Conservation (phyloP, 1,140 invertebrate genomes). For the Nymphalis io region DNA sequence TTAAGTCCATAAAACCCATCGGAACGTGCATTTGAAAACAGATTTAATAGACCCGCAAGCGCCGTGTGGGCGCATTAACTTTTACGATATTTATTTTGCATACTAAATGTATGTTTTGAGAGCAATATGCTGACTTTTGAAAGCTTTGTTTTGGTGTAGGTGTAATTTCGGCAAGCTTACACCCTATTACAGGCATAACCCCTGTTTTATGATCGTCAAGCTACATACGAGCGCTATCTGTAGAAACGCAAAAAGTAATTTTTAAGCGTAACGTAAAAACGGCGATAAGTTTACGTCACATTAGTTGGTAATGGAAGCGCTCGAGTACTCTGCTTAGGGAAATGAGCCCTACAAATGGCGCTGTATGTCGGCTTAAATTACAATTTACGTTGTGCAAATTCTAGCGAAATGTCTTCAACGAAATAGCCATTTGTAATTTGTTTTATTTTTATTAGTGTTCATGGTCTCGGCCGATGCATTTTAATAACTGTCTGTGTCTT, state of each 20-base stretch:
- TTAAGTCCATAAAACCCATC: not conserved
- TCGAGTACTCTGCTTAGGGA: constrained; percentile 23
- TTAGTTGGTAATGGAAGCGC: constrained; percentile 23
- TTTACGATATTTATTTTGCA: constrained; percentile 38
- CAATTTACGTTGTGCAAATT: constrained; percentile 16
- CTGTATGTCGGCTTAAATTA: constrained; percentile 26
- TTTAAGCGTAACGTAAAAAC: constrained; percentile 12
- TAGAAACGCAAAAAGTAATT: not conserved
- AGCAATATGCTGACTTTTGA: constrained; percentile 3
- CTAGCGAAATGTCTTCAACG: constrained; percentile 8
- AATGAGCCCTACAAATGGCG: constrained; percentile 24
- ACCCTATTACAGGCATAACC: constrained; percentile 5
- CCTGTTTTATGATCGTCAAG: constrained; percentile 2
- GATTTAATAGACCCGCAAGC: constrained; percentile 2
- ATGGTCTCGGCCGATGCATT: not conserved
- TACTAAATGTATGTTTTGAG: constrained; percentile 1
- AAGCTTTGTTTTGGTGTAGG: constrained; percentile 2
- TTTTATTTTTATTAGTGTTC: constrained; percentile 4
- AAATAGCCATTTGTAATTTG: constrained; percentile 17
- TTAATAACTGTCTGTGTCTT: not conserved
- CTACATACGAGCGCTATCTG: not conserved
- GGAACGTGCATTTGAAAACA: constrained; percentile 6
- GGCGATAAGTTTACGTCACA: constrained; percentile 14
- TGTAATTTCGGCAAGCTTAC: constrained; percentile 11
- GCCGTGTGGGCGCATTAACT: constrained; percentile 19